Percentiles rank a stretch among this genome's conserved stretches.
Conservation (phyloP, 2,888 invertebrate species). For the Monoplex corrugatus region DNA sequence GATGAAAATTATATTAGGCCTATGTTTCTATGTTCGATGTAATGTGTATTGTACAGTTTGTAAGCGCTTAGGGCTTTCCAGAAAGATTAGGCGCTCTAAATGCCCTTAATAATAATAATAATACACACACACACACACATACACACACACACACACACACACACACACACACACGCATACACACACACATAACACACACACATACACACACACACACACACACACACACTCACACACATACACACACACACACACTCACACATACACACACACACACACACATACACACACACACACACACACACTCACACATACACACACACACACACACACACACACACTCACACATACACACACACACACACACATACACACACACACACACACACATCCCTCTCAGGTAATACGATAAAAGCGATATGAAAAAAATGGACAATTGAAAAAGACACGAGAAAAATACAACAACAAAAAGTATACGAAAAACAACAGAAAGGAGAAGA, state of each 20-base stretch:
- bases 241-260: background rate
- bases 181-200: background rate
- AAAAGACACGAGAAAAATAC: no score
- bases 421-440: no score
- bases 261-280: background rate
- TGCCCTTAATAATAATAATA: no score
- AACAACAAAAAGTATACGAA: no score
- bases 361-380: background rate
- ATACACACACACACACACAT: background rate
- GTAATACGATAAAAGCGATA: no score
- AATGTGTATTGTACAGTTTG: no score
- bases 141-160: slow-evolving; percentile 19
- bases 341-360: background rate
- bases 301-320: slow-evolving; percentile 24
- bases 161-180: slow-evolving; percentile 21
- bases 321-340: slow-evolving; percentile 24
- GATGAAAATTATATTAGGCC: no score
- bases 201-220: background rate
- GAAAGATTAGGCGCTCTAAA: no score
- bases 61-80: no score
- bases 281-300: no score
- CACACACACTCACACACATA: background rate
- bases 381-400: background rate
- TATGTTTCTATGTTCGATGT: no score
- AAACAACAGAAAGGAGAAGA: no score